These are phyloP conservation scores for Acrobasis repandana DNA, from an alignment of 2,888 invertebrate genomes.

Conservation along the genomic window DNA sequence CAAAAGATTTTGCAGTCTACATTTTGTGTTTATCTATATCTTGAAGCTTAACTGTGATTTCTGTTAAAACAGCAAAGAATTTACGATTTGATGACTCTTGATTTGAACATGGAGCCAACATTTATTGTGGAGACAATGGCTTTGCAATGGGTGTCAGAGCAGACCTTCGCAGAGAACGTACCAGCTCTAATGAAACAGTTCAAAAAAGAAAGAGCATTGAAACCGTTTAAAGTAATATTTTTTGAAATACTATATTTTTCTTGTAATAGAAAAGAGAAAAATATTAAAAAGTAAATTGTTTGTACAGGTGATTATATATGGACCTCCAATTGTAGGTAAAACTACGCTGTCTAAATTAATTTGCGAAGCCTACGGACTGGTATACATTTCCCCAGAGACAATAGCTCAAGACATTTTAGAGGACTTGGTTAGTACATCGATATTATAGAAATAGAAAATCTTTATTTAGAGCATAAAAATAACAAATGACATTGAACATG, in stretches of 20 bases:
- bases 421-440: conserved; percentile 73
- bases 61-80: conserved; percentile 74
- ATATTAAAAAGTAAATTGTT: background rate
- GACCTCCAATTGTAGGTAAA: conserved; percentile 86
- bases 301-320: conserved; percentile 80
- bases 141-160: conserved; percentile 79
- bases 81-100: conserved; percentile 81
- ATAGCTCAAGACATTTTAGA: conserved; percentile 79
- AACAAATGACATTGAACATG: no score
- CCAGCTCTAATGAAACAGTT: conserved; percentile 74
- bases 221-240: conserved; percentile 76
- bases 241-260: no score
- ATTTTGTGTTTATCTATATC: background rate
- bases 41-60: conserved; percentile 1
- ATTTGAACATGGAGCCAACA: conserved; percentile 83
- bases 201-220: conserved; percentile 77
- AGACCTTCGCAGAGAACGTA: conserved; percentile 73
- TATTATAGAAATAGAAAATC: no score
- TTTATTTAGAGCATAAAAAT: no score
- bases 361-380: conserved; percentile 80
- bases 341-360: conserved; percentile 82
- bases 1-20: conserved; percentile 7
- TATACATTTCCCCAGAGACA: conserved; percentile 80
- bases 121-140: conserved; percentile 78
- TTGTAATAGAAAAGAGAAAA: background rate